Evolutionary conservation across 2,113 vertebrate species (phyloP).

Genomic region (Paraplagusia blochii): DNA sequence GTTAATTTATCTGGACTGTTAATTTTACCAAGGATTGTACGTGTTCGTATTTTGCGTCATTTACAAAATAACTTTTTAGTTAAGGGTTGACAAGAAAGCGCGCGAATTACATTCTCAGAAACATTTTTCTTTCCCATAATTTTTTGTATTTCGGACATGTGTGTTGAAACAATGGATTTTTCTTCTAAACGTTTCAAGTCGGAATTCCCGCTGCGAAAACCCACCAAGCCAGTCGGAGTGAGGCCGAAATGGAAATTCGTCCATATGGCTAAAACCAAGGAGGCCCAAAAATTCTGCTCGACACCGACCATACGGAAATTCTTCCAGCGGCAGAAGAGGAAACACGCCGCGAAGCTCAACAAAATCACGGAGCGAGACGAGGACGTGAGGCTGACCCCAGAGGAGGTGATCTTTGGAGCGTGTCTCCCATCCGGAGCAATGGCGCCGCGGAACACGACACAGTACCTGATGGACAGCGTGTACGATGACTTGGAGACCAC

Average conservation of each 20-base stretch:
- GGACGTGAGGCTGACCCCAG: accelerated
- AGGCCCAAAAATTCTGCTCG: background rate
- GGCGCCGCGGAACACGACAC: constrained; percentile 74
- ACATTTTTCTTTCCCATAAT: accelerated
- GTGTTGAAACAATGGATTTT: constrained; percentile 33
- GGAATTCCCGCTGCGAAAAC: background rate
- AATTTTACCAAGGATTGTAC: no score
- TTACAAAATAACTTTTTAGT: background rate
- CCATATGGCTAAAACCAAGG: background rate
- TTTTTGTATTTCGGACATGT: constrained; percentile 43
- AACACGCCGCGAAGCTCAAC: background rate
- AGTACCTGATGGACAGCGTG: constrained; percentile 71
- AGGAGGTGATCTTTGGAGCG: background rate
- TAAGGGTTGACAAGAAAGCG: background rate
- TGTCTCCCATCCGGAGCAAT: constrained; percentile 33
- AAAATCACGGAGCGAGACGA: accelerated
- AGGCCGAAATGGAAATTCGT: constrained; percentile 14
- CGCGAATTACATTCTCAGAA: background rate
- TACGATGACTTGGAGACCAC: constrained; percentile 54
- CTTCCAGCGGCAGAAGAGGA: constrained; percentile 6
- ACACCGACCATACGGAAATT: constrained; percentile 1
- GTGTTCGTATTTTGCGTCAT: no score
- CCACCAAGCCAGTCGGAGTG: background rate
- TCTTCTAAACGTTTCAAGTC: background rate
- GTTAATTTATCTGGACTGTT: no score